Base-by-base conservation (phyloP, 2,113 vertebrate genomes). In the Menidia beryllina region DNA sequence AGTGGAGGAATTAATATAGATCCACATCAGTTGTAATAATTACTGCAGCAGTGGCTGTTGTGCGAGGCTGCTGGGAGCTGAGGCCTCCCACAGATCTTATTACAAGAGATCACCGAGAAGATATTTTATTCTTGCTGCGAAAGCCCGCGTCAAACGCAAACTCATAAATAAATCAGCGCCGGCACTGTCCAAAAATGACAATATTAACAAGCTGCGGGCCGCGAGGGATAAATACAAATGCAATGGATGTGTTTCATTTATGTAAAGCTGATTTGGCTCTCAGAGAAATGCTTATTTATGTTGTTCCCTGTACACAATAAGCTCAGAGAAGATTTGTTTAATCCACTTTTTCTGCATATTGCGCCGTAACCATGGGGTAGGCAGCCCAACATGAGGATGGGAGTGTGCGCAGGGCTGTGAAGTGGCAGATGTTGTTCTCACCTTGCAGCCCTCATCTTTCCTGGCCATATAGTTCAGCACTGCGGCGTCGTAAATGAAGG, bases 401-500 rank as follows among this genome's bases (percentile, higher is more conserved):
- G 30, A 34, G 19, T 1, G 43, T 51, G 45, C 9, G 55, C 47
- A 48, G 71, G 65, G 56, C 30, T 11, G 21, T 15, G 39, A 30
- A 62, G 39, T 15, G 53, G 43, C 50, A 63, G 51, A 64, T 25
- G 19, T 2, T 21, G 38, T 51, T 61, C 60, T 62, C 52, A 90
- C 90, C 92, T 97, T 97, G 81, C 96, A 97, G 72, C 96, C 96
- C 55, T 97, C 96, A 6, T 96, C 96, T 78, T 97, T 96, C 20
- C 96, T 93, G 34, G 96, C 96, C 96, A 97, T 96, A 72, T 97
- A 97, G 87, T 97, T 97, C 51, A 97, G 91, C 77, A 97, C 96
- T 0, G 96, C 96, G 0, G 96, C 96, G 1, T 97, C 96, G 2
- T 97, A 97, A 87, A 97, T 97, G 91, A 97, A 97, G 65, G 96